phyloP scores from a whole-genome alignment of 2,113 vertebrate genomes.

The Corapipo altera region DNA sequence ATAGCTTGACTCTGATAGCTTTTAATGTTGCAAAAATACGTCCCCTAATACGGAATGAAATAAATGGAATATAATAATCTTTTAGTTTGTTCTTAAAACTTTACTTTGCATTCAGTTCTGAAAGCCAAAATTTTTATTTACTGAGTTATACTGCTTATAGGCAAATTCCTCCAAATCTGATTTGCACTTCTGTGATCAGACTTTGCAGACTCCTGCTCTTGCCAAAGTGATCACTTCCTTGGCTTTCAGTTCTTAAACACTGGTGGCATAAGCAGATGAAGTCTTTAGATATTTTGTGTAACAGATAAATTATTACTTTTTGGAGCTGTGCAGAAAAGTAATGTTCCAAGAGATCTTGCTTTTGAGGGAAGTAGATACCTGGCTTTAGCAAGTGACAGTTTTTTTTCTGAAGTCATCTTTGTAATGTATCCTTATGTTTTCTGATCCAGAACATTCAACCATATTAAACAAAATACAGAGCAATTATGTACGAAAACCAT shows the following conservation, averaged over 20 bases:
- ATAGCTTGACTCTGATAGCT: not conserved
- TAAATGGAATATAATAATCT: not conserved
- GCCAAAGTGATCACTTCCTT: not conserved
- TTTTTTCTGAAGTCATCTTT: not conserved
- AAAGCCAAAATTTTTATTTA: not conserved
- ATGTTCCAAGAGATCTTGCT: not conserved
- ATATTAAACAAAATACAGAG: not conserved
- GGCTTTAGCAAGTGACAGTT: not conserved
- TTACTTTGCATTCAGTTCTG: not conserved
- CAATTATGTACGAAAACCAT: not conserved
- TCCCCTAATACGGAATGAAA: not conserved
- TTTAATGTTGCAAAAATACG: not conserved
- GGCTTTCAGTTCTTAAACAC: not conserved
- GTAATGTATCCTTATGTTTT: not conserved
- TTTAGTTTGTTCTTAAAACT: not conserved
- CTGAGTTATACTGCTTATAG: not conserved
- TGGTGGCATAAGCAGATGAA: not conserved
- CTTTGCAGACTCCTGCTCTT: not conserved
- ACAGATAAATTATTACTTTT: not conserved
- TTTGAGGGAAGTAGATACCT: not conserved
- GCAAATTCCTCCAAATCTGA: not conserved
- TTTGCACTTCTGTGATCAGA: not conserved
- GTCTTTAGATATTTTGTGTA: not conserved
- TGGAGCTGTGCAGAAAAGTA: not conserved
- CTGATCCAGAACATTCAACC: not conserved